Percentiles rank a stretch among this genome's conserved stretches.
Evolutionary conservation across 2,888 invertebrate species (phyloP).

Genomic region (Gryllus longicercus): DNA sequence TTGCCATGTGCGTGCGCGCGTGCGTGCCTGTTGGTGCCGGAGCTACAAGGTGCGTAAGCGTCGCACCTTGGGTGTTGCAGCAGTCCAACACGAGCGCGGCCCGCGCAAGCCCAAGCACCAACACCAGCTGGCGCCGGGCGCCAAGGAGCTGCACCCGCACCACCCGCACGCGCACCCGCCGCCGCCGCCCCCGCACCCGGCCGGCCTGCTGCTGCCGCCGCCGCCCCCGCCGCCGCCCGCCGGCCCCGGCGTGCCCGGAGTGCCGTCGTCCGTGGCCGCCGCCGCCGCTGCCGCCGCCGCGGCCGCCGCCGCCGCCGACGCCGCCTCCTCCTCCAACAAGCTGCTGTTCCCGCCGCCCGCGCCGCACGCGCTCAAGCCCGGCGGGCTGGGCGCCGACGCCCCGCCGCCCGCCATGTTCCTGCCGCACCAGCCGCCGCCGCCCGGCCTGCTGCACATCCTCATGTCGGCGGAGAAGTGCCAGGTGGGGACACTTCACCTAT

Average conservation of each 20-base stretch:
- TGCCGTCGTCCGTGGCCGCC: slow-evolving; percentile 36
- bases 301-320: slow-evolving; percentile 36
- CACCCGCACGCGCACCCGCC: too few relatives aligned
- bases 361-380: slow-evolving; percentile 34
- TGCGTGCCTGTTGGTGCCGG: background rate
- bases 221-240: too few relatives aligned
- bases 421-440: slow-evolving; percentile 47
- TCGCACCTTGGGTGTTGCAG: slow-evolving; percentile 53
- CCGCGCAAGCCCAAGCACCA: slow-evolving; percentile 87
- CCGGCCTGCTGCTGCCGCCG: too few relatives aligned
- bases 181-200: too few relatives aligned
- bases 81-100: slow-evolving; percentile 95
- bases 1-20: background rate
- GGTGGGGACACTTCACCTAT: slow-evolving; percentile 49
- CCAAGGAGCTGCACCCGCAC: too few relatives aligned
- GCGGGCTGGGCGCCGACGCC: slow-evolving; percentile 39
- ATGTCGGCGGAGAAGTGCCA: slow-evolving; percentile 86
- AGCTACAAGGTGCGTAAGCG: background rate
- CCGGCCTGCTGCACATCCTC: slow-evolving; percentile 75
- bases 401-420: slow-evolving; percentile 38
- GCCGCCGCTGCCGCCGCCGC: slow-evolving; percentile 33
- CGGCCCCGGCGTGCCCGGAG: too few relatives aligned
- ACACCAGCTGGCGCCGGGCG: slow-evolving; percentile 45
- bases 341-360: slow-evolving; percentile 39
- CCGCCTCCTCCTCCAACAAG: slow-evolving; percentile 45